Evolutionary conservation across 2,888 invertebrate genomes (phyloP).

Genomic region (Drosophila atripex): DNA sequence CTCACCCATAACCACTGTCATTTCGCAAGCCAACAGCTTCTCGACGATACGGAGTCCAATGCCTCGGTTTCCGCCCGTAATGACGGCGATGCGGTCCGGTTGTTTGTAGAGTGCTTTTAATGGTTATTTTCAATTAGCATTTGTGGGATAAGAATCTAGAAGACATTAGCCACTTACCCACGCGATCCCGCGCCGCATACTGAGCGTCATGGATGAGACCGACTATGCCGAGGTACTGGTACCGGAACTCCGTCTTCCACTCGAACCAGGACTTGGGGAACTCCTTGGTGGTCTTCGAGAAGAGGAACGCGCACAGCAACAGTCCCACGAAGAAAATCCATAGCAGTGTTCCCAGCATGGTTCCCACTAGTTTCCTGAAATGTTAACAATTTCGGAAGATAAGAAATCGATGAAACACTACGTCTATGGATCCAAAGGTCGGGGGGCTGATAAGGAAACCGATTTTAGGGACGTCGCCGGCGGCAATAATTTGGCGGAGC

Average conservation of each 20-base stretch:
- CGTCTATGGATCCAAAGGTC: slow-evolving; percentile 53
- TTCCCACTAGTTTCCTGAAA: slow-evolving; percentile 27
- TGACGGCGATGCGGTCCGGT: slow-evolving; percentile 89
- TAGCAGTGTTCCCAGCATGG: slow-evolving; percentile 60
- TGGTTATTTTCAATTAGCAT: slow-evolving; percentile 29
- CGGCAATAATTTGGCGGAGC: neutral
- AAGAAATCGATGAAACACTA: slow-evolving; percentile 33
- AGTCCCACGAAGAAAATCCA: slow-evolving; percentile 55
- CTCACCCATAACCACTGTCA: slow-evolving; percentile 90
- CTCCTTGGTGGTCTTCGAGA: slow-evolving; percentile 82
- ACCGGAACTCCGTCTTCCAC: slow-evolving; percentile 82
- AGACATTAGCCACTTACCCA: slow-evolving; percentile 74
- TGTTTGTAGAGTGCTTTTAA: slow-evolving; percentile 86
- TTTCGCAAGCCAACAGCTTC: slow-evolving; percentile 90
- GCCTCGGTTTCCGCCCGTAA: slow-evolving; percentile 94
- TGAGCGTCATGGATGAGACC: slow-evolving; percentile 81
- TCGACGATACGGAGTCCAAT: slow-evolving; percentile 91
- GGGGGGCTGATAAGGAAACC: slow-evolving; percentile 35
- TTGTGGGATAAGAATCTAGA: slow-evolving; percentile 8
- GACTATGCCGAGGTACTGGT: slow-evolving; percentile 80
- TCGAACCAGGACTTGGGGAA: slow-evolving; percentile 83
- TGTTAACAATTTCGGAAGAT: slow-evolving; percentile 24
- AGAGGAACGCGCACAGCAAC: slow-evolving; percentile 77
- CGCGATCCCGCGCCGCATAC: slow-evolving; percentile 75
- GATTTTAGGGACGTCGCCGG: slow-evolving; percentile 4